phyloP scores from a whole-genome alignment of 1,140 invertebrate species.

The Agrypnia vestita region DNA sequence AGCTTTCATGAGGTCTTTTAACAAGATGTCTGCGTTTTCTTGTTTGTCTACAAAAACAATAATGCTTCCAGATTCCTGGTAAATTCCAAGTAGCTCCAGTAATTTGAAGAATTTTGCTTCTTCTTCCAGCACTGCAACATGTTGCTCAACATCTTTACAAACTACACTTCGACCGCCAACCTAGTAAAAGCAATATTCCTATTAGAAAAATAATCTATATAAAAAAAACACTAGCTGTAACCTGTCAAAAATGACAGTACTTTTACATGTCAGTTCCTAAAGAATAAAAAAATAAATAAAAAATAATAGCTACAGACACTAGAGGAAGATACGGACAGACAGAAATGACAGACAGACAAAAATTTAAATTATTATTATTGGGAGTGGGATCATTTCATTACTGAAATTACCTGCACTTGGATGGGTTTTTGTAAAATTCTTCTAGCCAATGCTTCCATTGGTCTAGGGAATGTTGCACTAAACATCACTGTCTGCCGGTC shows the following conservation, averaged over 20 bases:
- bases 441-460: slow-evolving; percentile 98
- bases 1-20: slow-evolving; percentile 97
- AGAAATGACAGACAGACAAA: no score
- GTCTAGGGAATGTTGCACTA: slow-evolving; percentile 98
- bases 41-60: slow-evolving; percentile 99
- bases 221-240: no score
- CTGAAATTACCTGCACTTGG: slow-evolving; percentile 84
- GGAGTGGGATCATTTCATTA: neutral
- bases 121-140: slow-evolving; percentile 95
- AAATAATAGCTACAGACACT: no score
- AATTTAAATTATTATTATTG: neutral
- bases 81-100: slow-evolving; percentile 94
- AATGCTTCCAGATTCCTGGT: slow-evolving; percentile 93
- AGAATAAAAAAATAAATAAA: no score
- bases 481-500: slow-evolving; percentile 99
- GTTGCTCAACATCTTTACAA: slow-evolving; percentile 98
- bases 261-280: no score
- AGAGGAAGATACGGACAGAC: no score
- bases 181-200: slow-evolving; percentile 65
- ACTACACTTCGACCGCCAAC: slow-evolving; percentile 98
- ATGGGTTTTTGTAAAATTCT: slow-evolving; percentile 95
- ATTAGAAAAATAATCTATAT: slow-evolving; percentile 3
- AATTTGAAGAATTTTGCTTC: slow-evolving; percentile 99
- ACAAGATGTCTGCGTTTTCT: slow-evolving; percentile 95
- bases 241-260: no score